Percentiles rank a stretch among this genome's conserved stretches.
phyloP scores from a whole-genome alignment of 2,888 invertebrate species.

The Watsonalla binaria region DNA sequence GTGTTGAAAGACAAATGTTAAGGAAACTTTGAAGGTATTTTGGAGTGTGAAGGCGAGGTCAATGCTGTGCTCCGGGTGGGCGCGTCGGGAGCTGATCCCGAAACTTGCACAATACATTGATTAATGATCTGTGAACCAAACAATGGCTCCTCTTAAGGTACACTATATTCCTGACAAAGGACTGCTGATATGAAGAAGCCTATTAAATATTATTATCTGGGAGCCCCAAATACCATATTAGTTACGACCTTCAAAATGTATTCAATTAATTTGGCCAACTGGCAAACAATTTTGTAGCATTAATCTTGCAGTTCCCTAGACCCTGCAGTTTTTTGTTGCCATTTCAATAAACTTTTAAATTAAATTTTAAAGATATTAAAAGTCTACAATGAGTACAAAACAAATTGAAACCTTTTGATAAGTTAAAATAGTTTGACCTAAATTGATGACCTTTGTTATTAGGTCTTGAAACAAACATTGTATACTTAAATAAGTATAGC shows the following conservation, averaged over 20 bases:
- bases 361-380: too few relatives aligned
- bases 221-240: conserved; percentile 14
- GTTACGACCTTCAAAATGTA: neutral
- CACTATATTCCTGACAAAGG: conserved; percentile 34
- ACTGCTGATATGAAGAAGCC: conserved; percentile 11
- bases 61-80: conserved; percentile 31
- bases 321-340: too few relatives aligned
- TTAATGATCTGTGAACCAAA: conserved; percentile 72
- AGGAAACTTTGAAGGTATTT: too few relatives aligned
- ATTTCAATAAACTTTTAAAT: too few relatives aligned
- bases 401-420: neutral
- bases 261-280: neutral
- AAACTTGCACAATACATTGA: conserved; percentile 52
- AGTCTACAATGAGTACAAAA: neutral
- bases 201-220: conserved; percentile 9
- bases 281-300: neutral
- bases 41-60: conserved; percentile 14
- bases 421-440: too few relatives aligned
- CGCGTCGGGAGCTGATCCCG: conserved; percentile 47
- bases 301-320: neutral
- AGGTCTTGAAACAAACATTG: too few relatives aligned
- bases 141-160: conserved; percentile 48
- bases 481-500: too few relatives aligned
- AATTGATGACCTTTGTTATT: too few relatives aligned
- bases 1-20: neutral